Evolutionary conservation across 2,888 invertebrate species (phyloP), one percentile per base, ranked within the genome.

Genomic region (Apoda limacodes): DNA sequence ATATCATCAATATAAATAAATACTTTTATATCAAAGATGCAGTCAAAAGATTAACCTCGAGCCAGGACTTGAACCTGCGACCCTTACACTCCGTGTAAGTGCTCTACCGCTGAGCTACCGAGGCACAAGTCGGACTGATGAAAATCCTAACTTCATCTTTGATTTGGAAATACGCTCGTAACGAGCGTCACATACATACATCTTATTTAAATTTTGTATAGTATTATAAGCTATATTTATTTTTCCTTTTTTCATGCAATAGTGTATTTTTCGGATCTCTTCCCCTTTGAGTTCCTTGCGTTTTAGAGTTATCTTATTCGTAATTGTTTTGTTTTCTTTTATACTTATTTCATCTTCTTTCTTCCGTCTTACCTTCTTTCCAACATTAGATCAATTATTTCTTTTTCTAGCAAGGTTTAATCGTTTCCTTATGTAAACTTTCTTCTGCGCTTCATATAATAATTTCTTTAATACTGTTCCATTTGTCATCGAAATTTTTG

Each of bases 181-280:
- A n/a, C n/a, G n/a, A n/a, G n/a, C n/a, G n/a, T n/a, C n/a, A n/a
- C n/a, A n/a, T n/a, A n/a, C 22, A 17, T 22, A 23, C 9, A 10
- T 17, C 17, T 17, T 26, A 13, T 22, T 17, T 6, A 32, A 5
- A 2, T 23, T 4, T 22, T 14, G 26, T 17, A 32, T 32, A 2
- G 19, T 12, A 22, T 27, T 32, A 15, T 32, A 27, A 9, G 32
- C 32, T 17, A 12, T 14, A 17, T 32, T 27, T 4, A 32, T 27
- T 17, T 32, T 5, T 10, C 24, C 12, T 24, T 10, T 24, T 24
- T 24, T 6, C 12, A 24, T 24, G 12, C 13, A 24, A 10, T 11
- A 3, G n/a, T 24, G 7, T 9, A 24, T 24, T 10, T 10, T 4
- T 24, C 6, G 10, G 3, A 24, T 3, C 11, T 24, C 24, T 10